Percentiles rank a stretch among this genome's conserved stretches.
phyloP scores from a whole-genome alignment of 1,140 invertebrate species.

The Lordiphosa collinella region DNA sequence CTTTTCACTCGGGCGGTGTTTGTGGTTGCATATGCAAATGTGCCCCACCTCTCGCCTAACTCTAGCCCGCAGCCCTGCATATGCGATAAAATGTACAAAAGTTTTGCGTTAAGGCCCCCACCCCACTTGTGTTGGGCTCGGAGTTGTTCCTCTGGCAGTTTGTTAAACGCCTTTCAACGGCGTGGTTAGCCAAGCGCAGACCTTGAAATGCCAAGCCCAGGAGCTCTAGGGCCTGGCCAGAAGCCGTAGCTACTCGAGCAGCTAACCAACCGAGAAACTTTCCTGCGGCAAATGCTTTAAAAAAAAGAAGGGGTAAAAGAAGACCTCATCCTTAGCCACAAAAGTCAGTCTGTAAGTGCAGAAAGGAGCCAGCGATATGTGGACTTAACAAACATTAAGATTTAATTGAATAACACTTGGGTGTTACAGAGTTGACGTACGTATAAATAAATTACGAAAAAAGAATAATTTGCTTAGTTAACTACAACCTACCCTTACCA shows the following conservation, averaged over 20 bases:
- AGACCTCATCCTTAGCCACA: conserved; percentile 32
- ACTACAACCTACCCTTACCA: conserved; percentile 1
- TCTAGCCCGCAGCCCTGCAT: conserved; percentile 31
- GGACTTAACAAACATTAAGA: conserved; percentile 72
- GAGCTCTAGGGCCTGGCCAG: conserved; percentile 13
- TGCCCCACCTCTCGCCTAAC: neutral
- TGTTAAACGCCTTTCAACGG: conserved; percentile 76
- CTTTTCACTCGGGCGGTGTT: conserved; percentile 59
- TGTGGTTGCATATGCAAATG: conserved; percentile 74
- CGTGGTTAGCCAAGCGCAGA: conserved; percentile 70
- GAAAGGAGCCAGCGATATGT: no score
- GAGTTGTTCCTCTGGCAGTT: conserved; percentile 61
- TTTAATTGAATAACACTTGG: conserved; percentile 64
- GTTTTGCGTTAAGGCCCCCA: conserved; percentile 59
- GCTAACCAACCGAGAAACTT: conserved; percentile 62
- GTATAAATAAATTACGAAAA: neutral
- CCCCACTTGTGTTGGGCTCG: conserved; percentile 51
- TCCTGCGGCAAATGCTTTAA: conserved; percentile 56
- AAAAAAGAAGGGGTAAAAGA: conserved; percentile 12
- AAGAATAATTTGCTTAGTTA: neutral
- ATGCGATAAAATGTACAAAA: conserved; percentile 68
- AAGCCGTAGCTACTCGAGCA: conserved; percentile 39
- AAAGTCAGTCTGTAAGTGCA: conserved; percentile 59
- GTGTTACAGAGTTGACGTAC: conserved; percentile 13
- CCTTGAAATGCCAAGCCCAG: conserved; percentile 63